Base-by-base conservation (phyloP, 2,797 vertebrate species). In the Emydoidea blandingii region DNA sequence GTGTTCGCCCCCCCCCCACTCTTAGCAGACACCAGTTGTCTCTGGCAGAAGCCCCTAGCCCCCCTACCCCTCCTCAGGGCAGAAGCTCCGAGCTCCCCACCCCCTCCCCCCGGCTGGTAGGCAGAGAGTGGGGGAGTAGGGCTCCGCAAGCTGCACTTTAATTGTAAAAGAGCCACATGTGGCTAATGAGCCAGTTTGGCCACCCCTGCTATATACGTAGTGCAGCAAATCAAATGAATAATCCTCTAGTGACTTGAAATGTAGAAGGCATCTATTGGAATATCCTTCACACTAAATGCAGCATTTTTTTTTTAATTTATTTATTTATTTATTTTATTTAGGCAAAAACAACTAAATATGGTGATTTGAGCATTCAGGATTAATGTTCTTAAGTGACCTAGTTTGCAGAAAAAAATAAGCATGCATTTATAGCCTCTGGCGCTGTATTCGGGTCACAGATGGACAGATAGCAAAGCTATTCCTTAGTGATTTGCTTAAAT, bases 321-420 rank as follows among this genome's bases (percentile, higher is more conserved):
- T 4, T 81, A 23, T 44, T 44, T 52, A 19, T 54, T 54, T 54
- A 54, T 91, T 4, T 79, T 41, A 54, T 91, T 4, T 81, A 12
- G 19, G 5, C 65, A 37, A 37, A 65, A 72, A 41, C 10, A 18
- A 72, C 91, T 97, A 96, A 95, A 96, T 81, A 37, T 91, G 94
- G 86, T 96, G 91, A 84, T 93, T 95, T 57, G 59, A 97, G 92
- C 90, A 96, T 98, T 97, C 97, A 82, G 59, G 96, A 97, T 97
- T 94, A 96, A 87, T 98, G 98, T 98, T 98, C 89, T 96, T 91
- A 97, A 96, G 68, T 98, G 97, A 98, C 95, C 94, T 97, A 94
- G 93, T 97, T 98, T 95, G 81, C 90, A 97, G 97, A 80, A 90
- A 96, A 97, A 97, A 89, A 97, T 96, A 97, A 93, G 84, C 89